Evolutionary conservation across 2,888 invertebrate species (phyloP).

Genomic region (Limnephilus rhombicus): DNA sequence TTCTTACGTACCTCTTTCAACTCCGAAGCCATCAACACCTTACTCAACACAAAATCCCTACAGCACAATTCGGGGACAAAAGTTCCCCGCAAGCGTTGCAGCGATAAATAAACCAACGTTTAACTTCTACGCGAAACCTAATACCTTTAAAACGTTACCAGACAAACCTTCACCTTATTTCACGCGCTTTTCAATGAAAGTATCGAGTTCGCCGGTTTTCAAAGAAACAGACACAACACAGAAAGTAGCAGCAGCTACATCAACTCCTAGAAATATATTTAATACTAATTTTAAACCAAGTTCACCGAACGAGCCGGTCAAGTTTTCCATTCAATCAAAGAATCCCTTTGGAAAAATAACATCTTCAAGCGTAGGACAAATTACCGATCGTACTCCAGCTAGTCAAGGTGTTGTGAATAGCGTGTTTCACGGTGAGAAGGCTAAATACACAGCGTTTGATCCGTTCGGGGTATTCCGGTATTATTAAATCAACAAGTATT

Average conservation of each 20-base stretch:
- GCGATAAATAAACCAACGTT: background rate
- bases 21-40: background rate
- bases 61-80: background rate
- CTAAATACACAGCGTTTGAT: constrained; percentile 48
- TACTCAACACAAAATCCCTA: background rate
- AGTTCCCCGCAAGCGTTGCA: background rate
- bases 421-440: constrained; percentile 22
- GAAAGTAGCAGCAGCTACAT: background rate
- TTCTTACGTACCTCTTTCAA: background rate
- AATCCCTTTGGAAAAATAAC: background rate
- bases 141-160: background rate
- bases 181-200: background rate
- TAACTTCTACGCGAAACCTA: background rate
- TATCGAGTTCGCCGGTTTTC: background rate
- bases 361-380: background rate
- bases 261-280: constrained; percentile 28
- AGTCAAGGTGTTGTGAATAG: background rate
- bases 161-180: background rate
- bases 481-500: constrained; percentile 30
- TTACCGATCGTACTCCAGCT: background rate
- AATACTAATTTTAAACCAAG: constrained; percentile 13
- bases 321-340: constrained; percentile 14
- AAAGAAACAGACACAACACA: background rate
- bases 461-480: constrained; percentile 47
- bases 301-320: background rate